These are phyloP conservation scores for Takifugu bimaculatus DNA, from an alignment of 2,113 vertebrate species.

Conservation along the genomic window DNA sequence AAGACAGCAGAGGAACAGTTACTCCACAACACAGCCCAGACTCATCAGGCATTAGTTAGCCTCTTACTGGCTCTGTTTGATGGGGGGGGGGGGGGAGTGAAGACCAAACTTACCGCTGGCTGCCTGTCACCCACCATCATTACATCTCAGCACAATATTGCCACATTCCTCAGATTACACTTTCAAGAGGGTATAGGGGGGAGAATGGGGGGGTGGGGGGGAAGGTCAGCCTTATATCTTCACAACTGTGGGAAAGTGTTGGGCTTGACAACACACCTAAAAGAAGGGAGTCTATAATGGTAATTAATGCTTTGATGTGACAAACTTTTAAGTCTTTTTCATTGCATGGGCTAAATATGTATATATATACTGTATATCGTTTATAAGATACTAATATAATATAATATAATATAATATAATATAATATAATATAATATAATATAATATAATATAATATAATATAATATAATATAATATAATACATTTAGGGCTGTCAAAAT, in stretches of 20 bases:
- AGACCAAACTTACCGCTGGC: slow-evolving; percentile 70
- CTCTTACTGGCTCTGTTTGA: slow-evolving; percentile 21
- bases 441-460: too few relatives aligned
- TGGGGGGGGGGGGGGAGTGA: slow-evolving; percentile 60
- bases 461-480: too few relatives aligned
- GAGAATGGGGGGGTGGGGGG: slow-evolving; percentile 32
- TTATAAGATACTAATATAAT: too few relatives aligned
- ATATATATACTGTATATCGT: too few relatives aligned
- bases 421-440: too few relatives aligned
- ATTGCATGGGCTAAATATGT: neutral
- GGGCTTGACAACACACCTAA: slow-evolving; percentile 42
- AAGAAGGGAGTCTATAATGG: slow-evolving; percentile 41
- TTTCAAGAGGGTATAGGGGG: slow-evolving; percentile 48
- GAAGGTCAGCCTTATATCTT: slow-evolving; percentile 40
- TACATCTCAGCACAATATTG: slow-evolving; percentile 75
- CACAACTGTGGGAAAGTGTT: slow-evolving; percentile 54
- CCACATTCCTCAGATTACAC: slow-evolving; percentile 67
- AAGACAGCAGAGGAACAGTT: slow-evolving; percentile 53
- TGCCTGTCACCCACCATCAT: slow-evolving; percentile 75
- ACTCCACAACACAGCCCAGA: slow-evolving; percentile 60
- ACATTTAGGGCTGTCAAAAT: too few relatives aligned
- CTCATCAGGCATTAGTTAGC: slow-evolving; percentile 44
- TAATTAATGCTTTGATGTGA: slow-evolving; percentile 3
- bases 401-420: too few relatives aligned
- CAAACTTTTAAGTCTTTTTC: neutral